phyloP scores from a whole-genome alignment of 2,113 vertebrate species.

The Paracanthobrama guichenoti region DNA sequence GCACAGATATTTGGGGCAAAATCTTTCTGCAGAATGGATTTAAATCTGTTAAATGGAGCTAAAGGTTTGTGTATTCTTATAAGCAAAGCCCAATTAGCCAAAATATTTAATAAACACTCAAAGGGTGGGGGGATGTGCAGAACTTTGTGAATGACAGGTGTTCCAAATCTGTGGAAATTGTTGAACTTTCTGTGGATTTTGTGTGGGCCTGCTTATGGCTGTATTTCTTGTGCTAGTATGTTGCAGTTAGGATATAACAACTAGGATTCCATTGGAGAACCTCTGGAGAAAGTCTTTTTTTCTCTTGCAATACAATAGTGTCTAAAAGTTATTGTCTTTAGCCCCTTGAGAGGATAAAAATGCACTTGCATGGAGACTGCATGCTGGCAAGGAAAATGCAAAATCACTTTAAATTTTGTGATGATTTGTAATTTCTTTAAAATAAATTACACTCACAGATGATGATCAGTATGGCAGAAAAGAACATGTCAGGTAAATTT shows the following conservation, averaged over 20 bases:
- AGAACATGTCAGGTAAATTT: not conserved
- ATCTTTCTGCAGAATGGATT: not conserved
- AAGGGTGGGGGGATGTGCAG: not conserved
- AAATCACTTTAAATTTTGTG: constrained; percentile 11
- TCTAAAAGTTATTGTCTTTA: not conserved
- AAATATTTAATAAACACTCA: not conserved
- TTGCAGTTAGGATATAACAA: not conserved
- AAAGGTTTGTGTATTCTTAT: not conserved
- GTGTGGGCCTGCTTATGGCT: constrained; percentile 8
- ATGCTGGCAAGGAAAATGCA: constrained; percentile 33
- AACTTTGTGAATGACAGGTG: constrained; percentile 4
- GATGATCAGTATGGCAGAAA: not conserved
- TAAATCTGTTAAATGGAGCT: not conserved
- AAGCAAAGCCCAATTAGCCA: not conserved
- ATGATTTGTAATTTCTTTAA: not conserved
- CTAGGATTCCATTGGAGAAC: not conserved
- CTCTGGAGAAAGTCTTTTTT: not conserved
- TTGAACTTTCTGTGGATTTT: not conserved
- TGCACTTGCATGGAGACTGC: constrained; percentile 40
- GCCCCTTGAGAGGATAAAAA: constrained; percentile 26
- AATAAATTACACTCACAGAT: not conserved
- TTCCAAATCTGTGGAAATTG: not conserved
- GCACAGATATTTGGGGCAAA: not conserved
- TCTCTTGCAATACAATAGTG: constrained; percentile 19
- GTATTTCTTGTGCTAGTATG: constrained; percentile 11